A percentile compares a stretch with the other conserved stretches of the same genome.
Evolutionary conservation across 1,140 invertebrate species (phyloP).

Genomic region (Myzus persicae): DNA sequence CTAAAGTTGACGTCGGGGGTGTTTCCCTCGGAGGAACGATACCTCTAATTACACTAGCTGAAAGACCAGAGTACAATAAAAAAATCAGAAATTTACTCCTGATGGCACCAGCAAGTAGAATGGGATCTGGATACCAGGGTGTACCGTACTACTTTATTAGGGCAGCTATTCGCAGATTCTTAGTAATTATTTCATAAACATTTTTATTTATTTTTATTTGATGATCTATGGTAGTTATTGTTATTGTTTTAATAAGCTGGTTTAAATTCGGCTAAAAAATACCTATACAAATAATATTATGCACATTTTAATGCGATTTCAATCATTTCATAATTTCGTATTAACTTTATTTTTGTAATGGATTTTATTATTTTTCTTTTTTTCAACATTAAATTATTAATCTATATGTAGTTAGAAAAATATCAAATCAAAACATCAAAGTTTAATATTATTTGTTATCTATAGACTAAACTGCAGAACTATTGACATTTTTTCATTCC

Average conservation of each 20-base stretch:
- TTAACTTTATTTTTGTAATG: background rate
- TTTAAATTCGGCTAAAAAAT: too few species aligned
- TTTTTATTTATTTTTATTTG: too few species aligned
- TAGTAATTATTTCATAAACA: conserved; percentile 1
- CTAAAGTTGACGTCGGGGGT: conserved; percentile 69
- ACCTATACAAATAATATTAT: too few species aligned
- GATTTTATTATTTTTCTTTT: background rate
- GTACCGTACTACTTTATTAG: background rate
- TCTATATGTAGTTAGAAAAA: background rate
- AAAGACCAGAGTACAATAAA: conserved; percentile 68
- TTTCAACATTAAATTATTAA: background rate
- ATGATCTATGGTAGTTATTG: background rate
- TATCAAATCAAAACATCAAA: background rate
- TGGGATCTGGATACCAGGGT: conserved; percentile 51
- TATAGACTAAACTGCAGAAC: background rate
- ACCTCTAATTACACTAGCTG: conserved; percentile 66
- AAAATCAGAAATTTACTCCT: conserved; percentile 67
- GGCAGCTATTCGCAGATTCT: background rate
- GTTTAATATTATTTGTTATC: background rate
- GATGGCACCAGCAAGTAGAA: conserved; percentile 68
- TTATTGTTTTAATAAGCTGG: background rate
- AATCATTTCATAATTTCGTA: too few species aligned
- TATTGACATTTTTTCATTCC: too few species aligned
- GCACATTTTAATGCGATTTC: too few species aligned
- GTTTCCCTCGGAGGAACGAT: conserved; percentile 75